Evolutionary conservation across 2,113 vertebrate genomes (phyloP), one percentile per base, ranked within the genome.

Genomic region (Sminthopsis crassicaudata): DNA sequence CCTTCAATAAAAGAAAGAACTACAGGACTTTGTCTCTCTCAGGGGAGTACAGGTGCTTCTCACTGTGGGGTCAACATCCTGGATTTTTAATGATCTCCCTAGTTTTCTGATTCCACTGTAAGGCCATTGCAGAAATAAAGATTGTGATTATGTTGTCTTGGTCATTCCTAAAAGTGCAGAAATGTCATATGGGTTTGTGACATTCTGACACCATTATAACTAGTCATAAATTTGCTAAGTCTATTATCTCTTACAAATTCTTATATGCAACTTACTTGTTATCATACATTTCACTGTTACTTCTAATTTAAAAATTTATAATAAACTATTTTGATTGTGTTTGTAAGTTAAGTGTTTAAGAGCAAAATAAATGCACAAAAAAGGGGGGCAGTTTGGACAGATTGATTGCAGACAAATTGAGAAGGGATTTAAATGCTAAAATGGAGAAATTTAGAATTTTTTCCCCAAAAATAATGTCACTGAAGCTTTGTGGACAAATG

Each of bases 51-150:
- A 90, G 96, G 84, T 93, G 94, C 95, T 96, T 76, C 60, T 93
- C 96, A 89, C 60, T 94, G 55, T 96, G 96, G 96, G 97, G 95
- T 96, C 96, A 96, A 94, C 91, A 95, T 93, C 92, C 95, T 97
- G 95, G 95, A 96, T 95, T 96, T 97, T 97, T 97, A 97, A 97
- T 96, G 95, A 97, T 96, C 90, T 67, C 93, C 88, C 95, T 94
- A 48, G 95, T 95, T 97, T 97, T 53, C 97, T 95, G 92, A 89
- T 94, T 54, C 88, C 93, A 94, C 96, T 94, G 24, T 92, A 97
- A 96, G 90, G 89, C 94, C 94, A 97, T 94, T 91, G 55, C 93
- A 96, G 94, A 96, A 97, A 92, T 96, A 91, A 95, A 93, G 97
- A 94, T 97, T 93, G 94, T 95, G 93, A 92, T 97, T 93, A 54